Evolutionary conservation across 2,113 vertebrate species (phyloP), one percentile per base, ranked within the genome.

Genomic region (Tangachromis dhanisi): DNA sequence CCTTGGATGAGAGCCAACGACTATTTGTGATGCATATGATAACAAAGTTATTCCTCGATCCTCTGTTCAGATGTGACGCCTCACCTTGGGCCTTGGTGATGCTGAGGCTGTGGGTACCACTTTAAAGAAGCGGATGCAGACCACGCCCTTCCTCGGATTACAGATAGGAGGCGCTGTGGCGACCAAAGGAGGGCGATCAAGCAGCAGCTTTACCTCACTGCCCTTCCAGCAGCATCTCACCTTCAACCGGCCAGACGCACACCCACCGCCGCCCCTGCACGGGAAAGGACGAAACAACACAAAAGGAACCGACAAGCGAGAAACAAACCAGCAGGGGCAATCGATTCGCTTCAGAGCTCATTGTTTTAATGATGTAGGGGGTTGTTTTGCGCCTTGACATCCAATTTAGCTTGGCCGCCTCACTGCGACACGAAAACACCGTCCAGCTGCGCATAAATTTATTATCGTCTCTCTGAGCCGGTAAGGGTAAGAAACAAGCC

Each of bases 181-280:
- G 19, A 55, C 14, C 45, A 8, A 40, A 47, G 55, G 83, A 73
- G 80, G 81, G 87, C 59, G 40, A 76, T 19, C n/a, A 76, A 68
- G 4, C 90, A 92, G 84, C 92, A 79, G 89, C 86, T 86, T 86
- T 82, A 71, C 73, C 91, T 92, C 93, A 87, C 94, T 94, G 92
- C 83, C 95, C 93, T 96, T 94, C 92, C 89, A 92, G 83, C 93
- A 91, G 92, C 93, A 93, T 92, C 93, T 96, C 95, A 96, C 95
- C 95, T 96, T 96, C 94, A 96, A 13, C 87, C 86, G 86, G 86
- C 84, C 89, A 29, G 80, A 92, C 89, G 73, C 88, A n/a, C 87
- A 80, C 68, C 76, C 84, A 76, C 54, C 87, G 68, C 81, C 81
- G 84, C 90, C 82, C 79, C 87, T 83, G 51, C 42, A 66, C 42